Evolutionary conservation across 2,888 invertebrate species (phyloP).

Genomic region (Eupithecia pulchellata): DNA sequence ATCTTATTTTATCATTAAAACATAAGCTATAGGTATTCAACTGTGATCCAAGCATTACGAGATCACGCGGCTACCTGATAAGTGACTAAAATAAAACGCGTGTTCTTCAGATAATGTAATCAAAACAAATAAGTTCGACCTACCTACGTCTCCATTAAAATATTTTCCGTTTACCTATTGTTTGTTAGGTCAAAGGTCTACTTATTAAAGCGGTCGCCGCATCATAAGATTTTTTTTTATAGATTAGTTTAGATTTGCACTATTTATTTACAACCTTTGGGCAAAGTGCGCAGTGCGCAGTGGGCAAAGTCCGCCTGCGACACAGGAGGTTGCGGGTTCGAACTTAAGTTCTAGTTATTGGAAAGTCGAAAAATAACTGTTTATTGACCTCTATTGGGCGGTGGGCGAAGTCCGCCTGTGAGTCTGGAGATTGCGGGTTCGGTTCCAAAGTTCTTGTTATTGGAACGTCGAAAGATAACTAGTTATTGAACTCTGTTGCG

Average conservation of each 20-base stretch:
- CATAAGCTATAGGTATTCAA: slow-evolving; percentile 44
- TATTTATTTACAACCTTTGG: no score
- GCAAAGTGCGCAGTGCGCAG: no score
- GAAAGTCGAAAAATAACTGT: no score
- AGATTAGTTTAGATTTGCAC: no score
- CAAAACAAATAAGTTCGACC: neutral
- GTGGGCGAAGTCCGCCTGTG: no score
- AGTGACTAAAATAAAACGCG: slow-evolving; percentile 46
- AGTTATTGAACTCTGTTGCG: no score
- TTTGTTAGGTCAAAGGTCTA: neutral
- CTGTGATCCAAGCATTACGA: slow-evolving; percentile 45
- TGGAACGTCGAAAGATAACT: neutral
- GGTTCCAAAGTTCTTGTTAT: no score
- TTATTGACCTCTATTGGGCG: no score
- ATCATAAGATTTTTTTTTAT: neutral
- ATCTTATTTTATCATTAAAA: slow-evolving; percentile 53
- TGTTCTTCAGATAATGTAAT: slow-evolving; percentile 43
- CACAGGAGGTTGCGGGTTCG: no score
- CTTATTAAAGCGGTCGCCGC: neutral
- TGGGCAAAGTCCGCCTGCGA: no score
- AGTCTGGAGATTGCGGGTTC: no score
- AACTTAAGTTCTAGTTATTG: no score
- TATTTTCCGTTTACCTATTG: neutral
- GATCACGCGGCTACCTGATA: slow-evolving; percentile 51
- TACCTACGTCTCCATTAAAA: slow-evolving; percentile 5